A percentile compares a stretch with the other conserved stretches of the same genome.
Evolutionary conservation across 2,888 invertebrate genomes (phyloP).

Genomic region (Drosophila greeni): DNA sequence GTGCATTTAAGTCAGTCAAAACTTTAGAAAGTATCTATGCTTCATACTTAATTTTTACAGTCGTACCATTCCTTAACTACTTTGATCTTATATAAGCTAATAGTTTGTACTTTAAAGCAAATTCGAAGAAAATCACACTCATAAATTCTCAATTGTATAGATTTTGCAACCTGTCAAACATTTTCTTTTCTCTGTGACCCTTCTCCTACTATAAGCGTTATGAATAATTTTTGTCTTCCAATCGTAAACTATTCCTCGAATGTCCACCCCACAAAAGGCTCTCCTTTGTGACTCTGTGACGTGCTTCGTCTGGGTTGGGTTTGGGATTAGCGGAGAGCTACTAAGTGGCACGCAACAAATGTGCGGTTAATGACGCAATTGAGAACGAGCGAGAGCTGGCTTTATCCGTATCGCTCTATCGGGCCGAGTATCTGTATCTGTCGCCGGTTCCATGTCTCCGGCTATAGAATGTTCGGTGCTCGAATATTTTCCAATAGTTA

Average conservation of each 20-base stretch:
- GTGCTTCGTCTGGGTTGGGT: constrained; percentile 3
- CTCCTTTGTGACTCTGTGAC: constrained; percentile 11
- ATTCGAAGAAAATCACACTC: not conserved
- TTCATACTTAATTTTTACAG: not conserved
- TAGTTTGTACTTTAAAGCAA: not conserved
- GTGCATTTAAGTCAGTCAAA: not conserved
- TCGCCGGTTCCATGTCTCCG: constrained; percentile 1
- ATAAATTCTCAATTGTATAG: not conserved
- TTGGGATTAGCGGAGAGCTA: constrained; percentile 29
- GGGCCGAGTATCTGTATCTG: constrained; percentile 9
- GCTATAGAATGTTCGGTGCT: constrained; percentile 10
- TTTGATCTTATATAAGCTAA: not conserved
- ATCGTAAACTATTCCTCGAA: constrained; percentile 19
- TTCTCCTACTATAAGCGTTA: not conserved
- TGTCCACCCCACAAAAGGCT: not conserved
- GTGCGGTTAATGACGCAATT: constrained; percentile 59
- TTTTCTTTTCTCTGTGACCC: not conserved
- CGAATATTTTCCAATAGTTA: not conserved
- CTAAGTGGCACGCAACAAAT: constrained; percentile 65
- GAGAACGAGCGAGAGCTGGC: constrained; percentile 1
- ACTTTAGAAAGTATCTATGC: not conserved
- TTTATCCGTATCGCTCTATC: constrained; percentile 12
- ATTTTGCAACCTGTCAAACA: not conserved
- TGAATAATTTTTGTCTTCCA: constrained; percentile 5
- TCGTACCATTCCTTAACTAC: not conserved